Percentiles rank a stretch among this genome's conserved stretches.
These are phyloP conservation scores for Ochlodes sylvanus DNA, from an alignment of 2,888 invertebrate genomes.

Conservation along the genomic window DNA sequence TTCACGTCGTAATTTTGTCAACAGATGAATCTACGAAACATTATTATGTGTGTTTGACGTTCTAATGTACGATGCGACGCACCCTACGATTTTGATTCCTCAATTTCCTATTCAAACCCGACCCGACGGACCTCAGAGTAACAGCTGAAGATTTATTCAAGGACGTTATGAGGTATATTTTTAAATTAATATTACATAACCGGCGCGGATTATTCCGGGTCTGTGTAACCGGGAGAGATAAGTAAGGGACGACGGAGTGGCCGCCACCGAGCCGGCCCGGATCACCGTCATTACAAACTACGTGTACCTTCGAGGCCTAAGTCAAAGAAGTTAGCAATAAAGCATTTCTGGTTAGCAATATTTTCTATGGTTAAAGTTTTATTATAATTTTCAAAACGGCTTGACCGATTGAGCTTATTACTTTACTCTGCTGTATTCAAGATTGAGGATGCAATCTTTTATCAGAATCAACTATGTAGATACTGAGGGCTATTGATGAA, in stretches of 20 bases:
- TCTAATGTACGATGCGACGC: no score
- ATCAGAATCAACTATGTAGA: no score
- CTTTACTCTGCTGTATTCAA: no score
- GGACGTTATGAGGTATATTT: constrained; percentile 2
- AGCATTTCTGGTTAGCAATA: no score
- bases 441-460: no score
- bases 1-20: no score
- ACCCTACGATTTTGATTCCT: neutral
- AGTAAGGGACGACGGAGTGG: constrained; percentile 19
- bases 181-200: constrained; percentile 24
- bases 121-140: neutral
- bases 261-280: constrained; percentile 12
- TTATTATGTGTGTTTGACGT: no score
- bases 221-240: constrained; percentile 21
- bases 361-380: no score
- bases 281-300: constrained; percentile 28
- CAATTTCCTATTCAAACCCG: neutral
- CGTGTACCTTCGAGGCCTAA: neutral
- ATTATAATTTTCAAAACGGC: no score
- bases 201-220: constrained; percentile 10
- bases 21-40: no score
- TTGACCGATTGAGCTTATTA: no score
- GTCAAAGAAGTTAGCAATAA: neutral
- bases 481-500: no score
- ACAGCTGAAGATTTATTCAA: neutral